Percentiles rank a stretch among this genome's conserved stretches.
phyloP scores from a whole-genome alignment of 2,797 vertebrate species.

The Carcharodon carcharias region DNA sequence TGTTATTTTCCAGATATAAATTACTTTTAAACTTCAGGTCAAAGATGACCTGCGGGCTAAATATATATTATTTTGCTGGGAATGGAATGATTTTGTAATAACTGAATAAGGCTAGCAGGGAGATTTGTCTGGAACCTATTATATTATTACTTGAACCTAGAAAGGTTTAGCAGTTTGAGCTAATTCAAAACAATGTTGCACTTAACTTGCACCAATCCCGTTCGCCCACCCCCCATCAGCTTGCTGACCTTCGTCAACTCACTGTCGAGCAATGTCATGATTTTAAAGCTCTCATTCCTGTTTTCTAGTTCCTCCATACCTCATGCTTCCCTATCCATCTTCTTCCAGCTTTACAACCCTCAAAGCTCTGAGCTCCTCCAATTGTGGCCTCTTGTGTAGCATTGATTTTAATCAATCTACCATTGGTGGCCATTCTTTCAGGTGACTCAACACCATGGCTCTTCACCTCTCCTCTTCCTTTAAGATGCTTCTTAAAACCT shows the following conservation, averaged over 20 bases:
- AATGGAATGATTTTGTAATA: conserved; percentile 30
- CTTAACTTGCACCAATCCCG: not conserved
- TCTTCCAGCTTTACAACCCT: not conserved
- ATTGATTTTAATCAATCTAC: not conserved
- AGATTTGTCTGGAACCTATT: not conserved
- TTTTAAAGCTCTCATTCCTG: not conserved
- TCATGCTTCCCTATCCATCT: not conserved
- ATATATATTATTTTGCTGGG: conserved; percentile 18
- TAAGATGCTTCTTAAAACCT: not conserved
- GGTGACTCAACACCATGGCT: not conserved
- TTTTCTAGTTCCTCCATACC: not conserved
- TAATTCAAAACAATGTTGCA: not conserved
- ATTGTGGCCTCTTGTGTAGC: not conserved
- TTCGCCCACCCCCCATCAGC: not conserved
- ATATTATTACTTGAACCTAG: not conserved
- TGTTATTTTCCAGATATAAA: conserved; percentile 32
- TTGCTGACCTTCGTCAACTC: not conserved
- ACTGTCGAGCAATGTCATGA: not conserved
- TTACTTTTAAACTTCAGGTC: conserved; percentile 16
- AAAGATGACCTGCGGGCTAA: conserved; percentile 19
- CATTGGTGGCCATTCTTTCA: not conserved
- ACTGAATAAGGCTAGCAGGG: not conserved
- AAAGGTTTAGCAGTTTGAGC: not conserved
- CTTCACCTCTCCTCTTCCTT: not conserved
- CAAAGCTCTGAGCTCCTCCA: not conserved